These are phyloP conservation scores for Brachionus sp. DNA, from an alignment of 1,140 invertebrate genomes.

Conservation along the genomic window DNA sequence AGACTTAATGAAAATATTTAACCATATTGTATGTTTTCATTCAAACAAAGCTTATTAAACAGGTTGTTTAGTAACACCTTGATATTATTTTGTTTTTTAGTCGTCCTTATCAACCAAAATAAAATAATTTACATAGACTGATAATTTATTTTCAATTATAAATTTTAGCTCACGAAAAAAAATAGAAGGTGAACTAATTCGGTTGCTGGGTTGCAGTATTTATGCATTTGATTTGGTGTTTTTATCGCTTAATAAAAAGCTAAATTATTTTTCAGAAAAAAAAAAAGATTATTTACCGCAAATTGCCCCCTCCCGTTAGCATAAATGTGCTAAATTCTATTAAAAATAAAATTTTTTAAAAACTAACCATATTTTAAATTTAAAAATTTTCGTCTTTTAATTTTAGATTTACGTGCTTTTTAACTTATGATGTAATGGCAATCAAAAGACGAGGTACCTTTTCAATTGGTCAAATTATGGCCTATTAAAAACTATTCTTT, in stretches of 20 bases:
- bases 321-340: neutral
- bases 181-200: neutral
- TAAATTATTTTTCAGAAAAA: neutral
- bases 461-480: neutral
- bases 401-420: neutral
- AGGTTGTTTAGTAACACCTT: conserved; percentile 39
- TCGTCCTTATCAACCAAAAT: conserved; percentile 38
- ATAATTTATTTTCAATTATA: conserved; percentile 31
- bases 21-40: neutral
- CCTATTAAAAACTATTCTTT: neutral
- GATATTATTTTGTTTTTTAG: conserved; percentile 39
- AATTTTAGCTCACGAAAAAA: neutral
- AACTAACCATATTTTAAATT: neutral
- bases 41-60: conserved; percentile 6
- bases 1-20: neutral
- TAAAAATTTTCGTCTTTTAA: conserved; percentile 19
- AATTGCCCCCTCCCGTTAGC: neutral
- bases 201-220: conserved; percentile 30
- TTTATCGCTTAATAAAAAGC: neutral
- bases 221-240: neutral
- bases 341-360: neutral
- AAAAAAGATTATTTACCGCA: conserved; percentile 2
- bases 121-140: neutral
- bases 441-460: conserved; percentile 54
- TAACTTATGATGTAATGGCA: conserved; percentile 50